Percentiles rank a stretch among this genome's conserved stretches.
Conservation (phyloP, 2,888 invertebrate species). For the Megamerina dolium region DNA sequence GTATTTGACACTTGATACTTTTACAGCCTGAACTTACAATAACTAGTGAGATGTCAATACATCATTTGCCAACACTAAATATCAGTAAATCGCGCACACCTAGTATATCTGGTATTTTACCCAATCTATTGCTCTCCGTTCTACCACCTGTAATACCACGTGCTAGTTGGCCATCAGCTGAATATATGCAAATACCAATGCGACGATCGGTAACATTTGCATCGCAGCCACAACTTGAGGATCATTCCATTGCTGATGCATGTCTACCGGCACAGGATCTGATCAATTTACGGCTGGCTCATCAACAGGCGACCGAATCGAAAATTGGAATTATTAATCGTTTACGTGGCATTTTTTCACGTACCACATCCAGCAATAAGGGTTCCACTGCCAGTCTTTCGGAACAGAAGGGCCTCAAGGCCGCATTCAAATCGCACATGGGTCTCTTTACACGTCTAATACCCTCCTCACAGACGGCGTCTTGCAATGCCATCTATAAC, state of each 20-base stretch:
- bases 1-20: too few species aligned
- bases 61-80: slow-evolving; percentile 19
- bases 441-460: slow-evolving; percentile 66
- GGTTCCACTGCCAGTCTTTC: slow-evolving; percentile 54
- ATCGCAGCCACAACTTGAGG: slow-evolving; percentile 61
- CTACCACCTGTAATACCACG: slow-evolving; percentile 69
- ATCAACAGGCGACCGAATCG: slow-evolving; percentile 53
- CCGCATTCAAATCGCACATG: slow-evolving; percentile 66
- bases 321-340: slow-evolving; percentile 54
- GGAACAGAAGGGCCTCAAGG: slow-evolving; percentile 57
- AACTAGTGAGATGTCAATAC: slow-evolving; percentile 32
- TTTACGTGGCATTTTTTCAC: slow-evolving; percentile 58
- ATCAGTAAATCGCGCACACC: slow-evolving; percentile 53
- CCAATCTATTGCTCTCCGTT: slow-evolving; percentile 64
- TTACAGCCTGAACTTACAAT: slow-evolving; percentile 41
- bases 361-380: slow-evolving; percentile 61
- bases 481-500: slow-evolving; percentile 57
- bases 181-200: slow-evolving; percentile 55
- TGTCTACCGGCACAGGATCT: slow-evolving; percentile 57
- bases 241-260: slow-evolving; percentile 35
- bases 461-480: slow-evolving; percentile 59
- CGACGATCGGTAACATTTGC: slow-evolving; percentile 61
- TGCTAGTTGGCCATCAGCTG: slow-evolving; percentile 72
- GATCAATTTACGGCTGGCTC: slow-evolving; percentile 54
- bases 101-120: slow-evolving; percentile 64